Base-by-base conservation (phyloP, 2,113 vertebrate genomes). In the Ammodytes marinus region DNA sequence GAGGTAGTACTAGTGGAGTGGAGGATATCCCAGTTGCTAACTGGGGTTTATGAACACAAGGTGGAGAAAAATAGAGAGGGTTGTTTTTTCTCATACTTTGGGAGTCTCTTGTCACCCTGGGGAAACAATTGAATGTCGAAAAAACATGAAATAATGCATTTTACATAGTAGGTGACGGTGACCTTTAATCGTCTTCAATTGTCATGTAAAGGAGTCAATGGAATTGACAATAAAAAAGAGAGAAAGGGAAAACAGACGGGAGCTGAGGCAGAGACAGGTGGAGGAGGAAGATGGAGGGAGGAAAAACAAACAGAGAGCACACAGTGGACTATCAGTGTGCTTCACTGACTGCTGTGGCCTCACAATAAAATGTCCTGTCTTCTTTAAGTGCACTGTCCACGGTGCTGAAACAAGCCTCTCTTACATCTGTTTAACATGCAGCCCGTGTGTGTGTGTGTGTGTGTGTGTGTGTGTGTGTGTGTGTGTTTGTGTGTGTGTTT, bases 381-480 rank as follows among this genome's bases (percentile, higher is more conserved):
- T 47, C 74, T 57, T 69, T 47, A 6, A 64, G 69, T 43, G 57
- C 52, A 19, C 93, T 95, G 92, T 95, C 94, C 94, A 83, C 19
- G 91, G 93, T 95, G 86, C 93, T 94, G 92, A 92, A 93, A 79
- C 82, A 53, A 71, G 39, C 79, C 73, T 55, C 81, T 58, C 52
- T 35, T 46, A 45, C 61, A 77, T 81, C 87, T 82, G 80, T 63
- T 92, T 86, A 81, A 84, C 81, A 93, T 88, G 88, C 92, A 67
- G 37, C 43, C 54, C 49, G 35, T 74, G 85, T 79, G 45, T 49
- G 75, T 74, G 45, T 69, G 67, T 64, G 37, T 67, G 40, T 19
- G 61, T 58, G 69, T 66, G 46, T 64, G 49, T 66, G 58, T 43
- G 3, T 64, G 71, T 46, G 69, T 35, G 27, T 58, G 7, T 27